Conservation (phyloP, 2,888 invertebrate genomes). For the Parnassius apollo region DNA sequence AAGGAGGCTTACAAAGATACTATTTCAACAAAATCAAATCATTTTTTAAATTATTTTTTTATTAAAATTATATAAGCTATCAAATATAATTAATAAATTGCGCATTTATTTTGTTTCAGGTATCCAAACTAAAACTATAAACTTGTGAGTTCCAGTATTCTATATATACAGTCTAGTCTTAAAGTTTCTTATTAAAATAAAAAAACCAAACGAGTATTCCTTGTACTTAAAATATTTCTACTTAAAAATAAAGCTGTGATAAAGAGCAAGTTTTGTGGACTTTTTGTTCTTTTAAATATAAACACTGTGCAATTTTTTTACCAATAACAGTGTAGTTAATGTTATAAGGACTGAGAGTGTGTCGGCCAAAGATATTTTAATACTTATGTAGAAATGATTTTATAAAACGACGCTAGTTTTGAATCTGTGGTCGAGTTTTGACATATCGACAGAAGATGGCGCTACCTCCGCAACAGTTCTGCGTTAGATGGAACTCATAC, state of each 20-base stretch:
- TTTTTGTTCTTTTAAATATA: slow-evolving; percentile 25
- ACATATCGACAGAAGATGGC: slow-evolving; percentile 56
- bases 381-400: slow-evolving; percentile 42
- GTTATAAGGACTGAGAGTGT: slow-evolving; percentile 34
- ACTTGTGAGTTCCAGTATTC: slow-evolving; percentile 57
- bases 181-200: slow-evolving; percentile 69
- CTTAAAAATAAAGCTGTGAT: slow-evolving; percentile 55
- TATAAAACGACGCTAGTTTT: slow-evolving; percentile 33
- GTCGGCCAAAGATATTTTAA: slow-evolving; percentile 52
- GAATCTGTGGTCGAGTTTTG: slow-evolving; percentile 25
- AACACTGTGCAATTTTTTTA: slow-evolving; percentile 43
- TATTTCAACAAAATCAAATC: too few relatives aligned
- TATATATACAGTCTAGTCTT: slow-evolving; percentile 65
- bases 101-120: slow-evolving; percentile 34
- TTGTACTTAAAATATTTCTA: slow-evolving; percentile 64
- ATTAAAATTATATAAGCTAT: too few relatives aligned
- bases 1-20: too few relatives aligned
- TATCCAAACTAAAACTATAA: slow-evolving; percentile 30
- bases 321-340: slow-evolving; percentile 52
- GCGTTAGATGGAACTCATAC: slow-evolving; percentile 91
- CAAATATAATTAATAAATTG: too few relatives aligned
- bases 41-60: too few relatives aligned
- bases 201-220: slow-evolving; percentile 49
- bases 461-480: slow-evolving; percentile 84
- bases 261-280: slow-evolving; percentile 41